phyloP scores from a whole-genome alignment of 2,113 vertebrate genomes.

The Galbula dea region DNA sequence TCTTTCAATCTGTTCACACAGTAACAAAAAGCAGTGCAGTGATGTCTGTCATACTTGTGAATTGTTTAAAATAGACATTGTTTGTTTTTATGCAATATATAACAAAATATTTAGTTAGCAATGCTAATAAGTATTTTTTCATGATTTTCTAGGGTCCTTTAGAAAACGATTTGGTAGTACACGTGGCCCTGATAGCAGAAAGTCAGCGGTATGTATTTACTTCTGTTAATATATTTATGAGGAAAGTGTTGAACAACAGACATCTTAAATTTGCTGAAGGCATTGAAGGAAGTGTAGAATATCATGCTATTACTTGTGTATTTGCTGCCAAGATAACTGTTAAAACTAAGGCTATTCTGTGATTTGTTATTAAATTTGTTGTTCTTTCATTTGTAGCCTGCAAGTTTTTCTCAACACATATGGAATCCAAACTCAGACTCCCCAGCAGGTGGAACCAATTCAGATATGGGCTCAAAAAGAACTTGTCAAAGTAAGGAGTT shows the following conservation, averaged over 20 bases:
- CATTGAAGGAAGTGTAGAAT: not conserved
- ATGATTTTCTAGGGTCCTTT: constrained; percentile 86
- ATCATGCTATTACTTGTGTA: not conserved
- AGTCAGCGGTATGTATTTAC: constrained; percentile 88
- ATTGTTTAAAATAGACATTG: not conserved
- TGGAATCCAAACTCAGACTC: constrained; percentile 96
- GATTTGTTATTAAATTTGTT: not conserved
- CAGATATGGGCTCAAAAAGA: constrained; percentile 99
- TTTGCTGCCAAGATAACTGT: not conserved
- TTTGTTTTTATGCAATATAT: not conserved
- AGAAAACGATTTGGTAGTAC: constrained; percentile 92
- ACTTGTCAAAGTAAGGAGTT: constrained; percentile 88
- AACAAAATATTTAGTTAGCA: not conserved
- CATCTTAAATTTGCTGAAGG: not conserved
- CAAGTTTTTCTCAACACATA: constrained; percentile 98
- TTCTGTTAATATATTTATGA: not conserved
- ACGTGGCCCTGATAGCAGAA: constrained; percentile 92
- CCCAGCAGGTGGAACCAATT: constrained; percentile 97
- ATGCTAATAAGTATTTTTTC: not conserved
- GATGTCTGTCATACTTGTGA: not conserved
- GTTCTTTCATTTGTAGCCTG: constrained; percentile 73
- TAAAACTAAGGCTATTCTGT: not conserved
- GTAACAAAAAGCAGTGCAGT: not conserved
- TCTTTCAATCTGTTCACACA: constrained; percentile 12
- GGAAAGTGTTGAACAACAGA: not conserved